These are phyloP conservation scores for Herminia tarsipennalis DNA, from an alignment of 2,888 invertebrate species.

Conservation along the genomic window DNA sequence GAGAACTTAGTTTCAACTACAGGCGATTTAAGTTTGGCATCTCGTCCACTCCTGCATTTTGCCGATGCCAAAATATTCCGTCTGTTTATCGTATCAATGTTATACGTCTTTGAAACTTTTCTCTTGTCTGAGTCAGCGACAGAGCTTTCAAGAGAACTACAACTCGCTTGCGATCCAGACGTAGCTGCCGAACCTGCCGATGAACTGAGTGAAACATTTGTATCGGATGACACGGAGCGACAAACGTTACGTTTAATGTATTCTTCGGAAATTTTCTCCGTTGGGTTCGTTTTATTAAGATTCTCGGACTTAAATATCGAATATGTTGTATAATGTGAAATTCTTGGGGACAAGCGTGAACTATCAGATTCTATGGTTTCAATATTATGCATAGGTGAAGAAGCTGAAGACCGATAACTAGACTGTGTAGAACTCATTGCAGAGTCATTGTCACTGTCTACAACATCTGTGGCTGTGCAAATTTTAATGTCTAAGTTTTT, in stretches of 20 bases:
- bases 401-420: slow-evolving; percentile 90
- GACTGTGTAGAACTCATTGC: slow-evolving; percentile 94
- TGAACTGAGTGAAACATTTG: slow-evolving; percentile 89
- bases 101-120: slow-evolving; percentile 91
- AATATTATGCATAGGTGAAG: slow-evolving; percentile 90
- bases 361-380: slow-evolving; percentile 85
- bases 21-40: slow-evolving; percentile 89
- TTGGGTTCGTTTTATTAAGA: slow-evolving; percentile 62
- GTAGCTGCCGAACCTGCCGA: slow-evolving; percentile 90
- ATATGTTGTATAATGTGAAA: slow-evolving; percentile 72
- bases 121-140: slow-evolving; percentile 87
- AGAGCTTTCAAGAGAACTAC: slow-evolving; percentile 87
- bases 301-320: slow-evolving; percentile 75
- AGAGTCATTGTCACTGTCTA: slow-evolving; percentile 94
- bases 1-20: slow-evolving; percentile 90
- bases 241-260: slow-evolving; percentile 86
- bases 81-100: slow-evolving; percentile 93
- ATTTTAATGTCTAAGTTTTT: slow-evolving; percentile 79
- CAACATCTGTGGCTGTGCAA: slow-evolving; percentile 79
- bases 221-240: slow-evolving; percentile 90
- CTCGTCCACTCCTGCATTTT: slow-evolving; percentile 93
- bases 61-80: slow-evolving; percentile 95
- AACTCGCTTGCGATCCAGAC: slow-evolving; percentile 90
- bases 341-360: slow-evolving; percentile 81
- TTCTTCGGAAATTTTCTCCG: slow-evolving; percentile 70